phyloP scores from a whole-genome alignment of 2,797 vertebrate species.

The Coregonus sp. region DNA sequence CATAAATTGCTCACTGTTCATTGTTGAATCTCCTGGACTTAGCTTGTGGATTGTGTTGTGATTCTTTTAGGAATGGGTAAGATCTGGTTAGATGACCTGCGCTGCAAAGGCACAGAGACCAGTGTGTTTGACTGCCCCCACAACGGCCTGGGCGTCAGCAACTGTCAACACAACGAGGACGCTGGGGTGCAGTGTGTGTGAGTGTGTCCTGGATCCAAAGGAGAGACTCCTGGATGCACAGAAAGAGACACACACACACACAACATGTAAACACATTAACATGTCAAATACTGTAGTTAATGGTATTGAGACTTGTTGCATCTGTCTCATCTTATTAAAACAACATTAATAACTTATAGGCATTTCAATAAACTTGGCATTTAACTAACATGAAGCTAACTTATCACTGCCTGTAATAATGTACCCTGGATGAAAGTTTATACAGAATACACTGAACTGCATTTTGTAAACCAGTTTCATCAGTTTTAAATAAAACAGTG shows the following conservation, averaged over 20 bases:
- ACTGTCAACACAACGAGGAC: conserved; percentile 84
- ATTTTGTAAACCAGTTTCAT: neutral
- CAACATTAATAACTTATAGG: too few relatives aligned
- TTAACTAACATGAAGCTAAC: neutral
- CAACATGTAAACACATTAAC: neutral
- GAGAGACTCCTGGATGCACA: neutral
- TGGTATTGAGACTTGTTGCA: too few relatives aligned
- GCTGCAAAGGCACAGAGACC: conserved; percentile 68
- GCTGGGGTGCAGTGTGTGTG: conserved; percentile 75
- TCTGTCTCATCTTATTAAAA: too few relatives aligned
- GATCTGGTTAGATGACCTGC: conserved; percentile 84
- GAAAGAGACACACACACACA: neutral
- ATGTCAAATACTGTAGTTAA: neutral
- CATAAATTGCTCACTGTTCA: neutral
- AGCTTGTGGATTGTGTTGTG: neutral
- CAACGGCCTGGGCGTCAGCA: conserved; percentile 51
- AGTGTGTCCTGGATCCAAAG: conserved; percentile 4
- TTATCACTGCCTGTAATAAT: neutral
- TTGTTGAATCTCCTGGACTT: neutral
- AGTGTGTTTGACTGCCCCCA: conserved; percentile 70
- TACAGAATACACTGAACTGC: neutral
- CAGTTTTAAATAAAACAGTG: too few relatives aligned
- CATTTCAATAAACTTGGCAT: neutral
- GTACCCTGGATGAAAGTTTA: neutral
- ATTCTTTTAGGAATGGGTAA: conserved; percentile 70